Evolutionary conservation across 2,888 invertebrate species (phyloP).

Genomic region (Dryococelus australis): DNA sequence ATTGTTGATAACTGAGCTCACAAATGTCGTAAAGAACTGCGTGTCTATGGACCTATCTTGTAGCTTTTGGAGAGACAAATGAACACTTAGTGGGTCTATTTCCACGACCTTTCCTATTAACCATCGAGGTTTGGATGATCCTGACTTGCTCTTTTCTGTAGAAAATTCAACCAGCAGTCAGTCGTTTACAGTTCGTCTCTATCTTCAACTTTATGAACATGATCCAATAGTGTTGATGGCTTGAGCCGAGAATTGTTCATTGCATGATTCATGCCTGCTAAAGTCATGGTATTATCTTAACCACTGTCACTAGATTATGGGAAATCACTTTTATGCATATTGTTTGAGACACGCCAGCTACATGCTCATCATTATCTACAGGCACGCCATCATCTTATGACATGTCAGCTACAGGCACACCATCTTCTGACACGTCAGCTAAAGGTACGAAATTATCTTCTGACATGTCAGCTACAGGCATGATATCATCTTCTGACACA

Average conservation of each 20-base stretch:
- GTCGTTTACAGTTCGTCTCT: not conserved
- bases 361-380: too few relatives aligned
- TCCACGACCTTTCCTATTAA: not conserved
- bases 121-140: not conserved
- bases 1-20: not conserved
- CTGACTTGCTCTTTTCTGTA: not conserved
- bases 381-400: too few relatives aligned
- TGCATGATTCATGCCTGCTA: not conserved
- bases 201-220: not conserved
- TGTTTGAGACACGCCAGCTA: too few relatives aligned
- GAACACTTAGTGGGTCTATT: not conserved
- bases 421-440: too few relatives aligned
- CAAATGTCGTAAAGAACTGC: not conserved
- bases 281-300: not conserved
- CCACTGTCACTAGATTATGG: not conserved
- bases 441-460: too few relatives aligned
- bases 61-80: not conserved
- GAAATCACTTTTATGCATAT: not conserved
- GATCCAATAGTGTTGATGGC: not conserved
- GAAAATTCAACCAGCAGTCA: conserved; percentile 2
- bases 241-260: not conserved
- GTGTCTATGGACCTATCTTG: not conserved
- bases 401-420: too few relatives aligned
- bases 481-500: not conserved
- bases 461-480: too few relatives aligned